These are phyloP conservation scores for Artibeus jamaicensis DNA, from an alignment of 2,797 vertebrate genomes.

Conservation along the genomic window DNA sequence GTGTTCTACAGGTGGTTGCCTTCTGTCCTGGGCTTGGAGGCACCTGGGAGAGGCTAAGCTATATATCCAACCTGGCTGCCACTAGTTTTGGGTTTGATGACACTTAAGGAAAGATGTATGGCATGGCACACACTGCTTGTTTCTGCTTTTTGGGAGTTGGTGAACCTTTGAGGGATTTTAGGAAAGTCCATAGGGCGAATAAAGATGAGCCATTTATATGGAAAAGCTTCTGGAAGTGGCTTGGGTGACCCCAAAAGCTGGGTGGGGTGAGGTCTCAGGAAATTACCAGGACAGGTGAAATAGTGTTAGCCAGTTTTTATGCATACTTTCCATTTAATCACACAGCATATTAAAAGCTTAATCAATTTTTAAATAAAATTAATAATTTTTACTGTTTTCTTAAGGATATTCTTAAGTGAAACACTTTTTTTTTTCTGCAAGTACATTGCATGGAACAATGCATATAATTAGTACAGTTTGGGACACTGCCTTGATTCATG, in stretches of 20 bases:
- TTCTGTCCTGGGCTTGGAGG: background rate
- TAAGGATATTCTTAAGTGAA: background rate
- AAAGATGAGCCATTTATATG: background rate
- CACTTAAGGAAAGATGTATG: background rate
- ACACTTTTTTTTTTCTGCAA: background rate
- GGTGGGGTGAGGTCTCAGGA: background rate
- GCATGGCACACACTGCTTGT: background rate
- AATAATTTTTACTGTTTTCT: background rate
- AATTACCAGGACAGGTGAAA: background rate
- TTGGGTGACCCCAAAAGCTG: background rate
- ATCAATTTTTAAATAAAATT: background rate
- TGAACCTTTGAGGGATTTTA: background rate
- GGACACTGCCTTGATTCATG: background rate
- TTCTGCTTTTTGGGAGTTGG: background rate
- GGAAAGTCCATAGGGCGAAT: background rate
- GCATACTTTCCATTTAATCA: background rate
- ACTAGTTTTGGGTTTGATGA: background rate
- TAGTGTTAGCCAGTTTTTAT: background rate
- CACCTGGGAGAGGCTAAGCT: background rate
- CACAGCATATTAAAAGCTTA: background rate
- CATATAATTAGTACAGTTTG: background rate
- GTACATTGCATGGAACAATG: background rate
- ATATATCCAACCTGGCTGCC: background rate
- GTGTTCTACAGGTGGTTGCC: background rate
- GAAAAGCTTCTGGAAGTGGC: background rate